Base-by-base conservation (phyloP, 2,113 vertebrate species). In the Limnothrissa miodon region DNA sequence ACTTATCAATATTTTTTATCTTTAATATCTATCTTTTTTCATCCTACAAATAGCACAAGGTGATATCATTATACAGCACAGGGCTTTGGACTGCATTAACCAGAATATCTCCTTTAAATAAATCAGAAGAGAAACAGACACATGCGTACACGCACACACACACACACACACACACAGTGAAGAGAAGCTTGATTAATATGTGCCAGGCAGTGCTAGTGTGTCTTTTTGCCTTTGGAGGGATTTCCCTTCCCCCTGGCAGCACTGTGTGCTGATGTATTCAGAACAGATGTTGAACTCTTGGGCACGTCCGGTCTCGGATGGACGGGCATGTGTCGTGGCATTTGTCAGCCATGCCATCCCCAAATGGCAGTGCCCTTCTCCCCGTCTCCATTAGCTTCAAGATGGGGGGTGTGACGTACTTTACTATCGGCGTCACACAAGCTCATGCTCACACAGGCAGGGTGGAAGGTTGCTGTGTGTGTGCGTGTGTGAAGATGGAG, bases 321-420 rank as follows among this genome's bases (percentile, higher is more conserved):
- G 83, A 84, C 74, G 81, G 84, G 56, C 82, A 84, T 59, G 79
- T 59, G 80, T 83, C 82, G 80, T 82, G 82, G 42, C 80, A 79
- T 56, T 83, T 83, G 79, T 83, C 84, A 86, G 82, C 78, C 79
- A 45, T 66, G 80, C 84, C 23, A 17, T 78, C 56, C 48, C 56
- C 29, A 59, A 78, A 83, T 56, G 48, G 39, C 46, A 53, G 59
- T 29, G 59, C 59, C 29, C 59, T 66, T 56, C 51, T 56, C 51
- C 29, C 70, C 15, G 39, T 39, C 59, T 39, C 45, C 74, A 39
- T 78, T 74, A 74, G 13, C 25, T 36, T 36, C 82, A 82, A 5
- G 25, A 19, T 1, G 33, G 19, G 29, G 3, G 29, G 53, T n/a
- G 29, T 74, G 66, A 53, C 48, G 39, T 29, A 81, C 44, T n/a